These are phyloP conservation scores for Thermophis baileyi DNA, from an alignment of 2,113 vertebrate species.

Conservation along the genomic window DNA sequence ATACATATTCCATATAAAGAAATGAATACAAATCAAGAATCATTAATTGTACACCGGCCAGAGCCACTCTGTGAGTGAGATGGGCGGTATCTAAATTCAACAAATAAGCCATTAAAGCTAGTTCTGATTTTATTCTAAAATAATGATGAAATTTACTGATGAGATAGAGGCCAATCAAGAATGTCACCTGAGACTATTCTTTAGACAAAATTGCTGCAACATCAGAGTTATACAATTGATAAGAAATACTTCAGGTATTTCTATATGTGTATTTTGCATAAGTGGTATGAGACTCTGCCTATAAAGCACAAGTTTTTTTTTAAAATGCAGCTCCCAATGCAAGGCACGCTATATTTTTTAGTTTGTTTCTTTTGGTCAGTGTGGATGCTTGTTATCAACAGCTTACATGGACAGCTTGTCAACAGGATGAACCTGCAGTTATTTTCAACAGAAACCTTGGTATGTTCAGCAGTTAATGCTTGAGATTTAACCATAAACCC, in stretches of 20 bases:
- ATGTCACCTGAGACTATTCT: not conserved
- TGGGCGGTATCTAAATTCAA: not conserved
- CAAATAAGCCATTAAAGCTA: not conserved
- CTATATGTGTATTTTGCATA: not conserved
- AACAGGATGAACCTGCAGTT: conserved; percentile 35
- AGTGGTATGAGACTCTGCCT: rapidly evolving
- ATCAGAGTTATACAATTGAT: not conserved
- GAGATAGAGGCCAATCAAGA: not conserved
- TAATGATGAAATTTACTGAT: not conserved
- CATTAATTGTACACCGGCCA: too few species aligned
- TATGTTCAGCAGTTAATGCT: conserved; percentile 42
- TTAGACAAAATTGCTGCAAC: not conserved
- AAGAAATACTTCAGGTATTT: not conserved
- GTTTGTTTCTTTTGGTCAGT: conserved; percentile 10
- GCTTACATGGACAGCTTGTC: conserved; percentile 17
- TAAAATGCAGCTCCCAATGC: not conserved
- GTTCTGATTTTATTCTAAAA: not conserved
- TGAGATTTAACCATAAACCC: conserved; percentile 54
- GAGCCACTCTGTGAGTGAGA: not conserved
- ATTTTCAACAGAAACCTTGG: conserved; percentile 33
- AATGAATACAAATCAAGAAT: not conserved
- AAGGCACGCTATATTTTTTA: not conserved
- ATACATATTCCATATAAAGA: not conserved
- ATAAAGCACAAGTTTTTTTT: not conserved
- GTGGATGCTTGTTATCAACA: conserved; percentile 28